Evolutionary conservation across 2,888 invertebrate genomes (phyloP).

Genomic region (Brenthis hecate): DNA sequence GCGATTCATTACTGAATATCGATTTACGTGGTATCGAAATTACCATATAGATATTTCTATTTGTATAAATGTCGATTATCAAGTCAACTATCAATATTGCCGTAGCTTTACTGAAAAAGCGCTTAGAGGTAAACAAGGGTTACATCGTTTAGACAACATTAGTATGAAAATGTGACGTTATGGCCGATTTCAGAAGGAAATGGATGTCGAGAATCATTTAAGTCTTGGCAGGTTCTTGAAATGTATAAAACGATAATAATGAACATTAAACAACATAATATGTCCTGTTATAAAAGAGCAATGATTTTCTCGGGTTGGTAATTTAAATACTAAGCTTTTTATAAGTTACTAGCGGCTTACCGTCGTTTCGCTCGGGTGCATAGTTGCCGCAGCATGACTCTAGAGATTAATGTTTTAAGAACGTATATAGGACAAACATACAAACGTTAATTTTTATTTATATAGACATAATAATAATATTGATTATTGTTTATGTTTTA

Average conservation of each 20-base stretch:
- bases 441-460: too few species aligned
- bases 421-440: too few species aligned
- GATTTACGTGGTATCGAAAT: too few species aligned
- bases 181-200: not conserved
- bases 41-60: too few species aligned
- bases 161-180: constrained; percentile 9
- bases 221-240: not conserved
- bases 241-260: not conserved
- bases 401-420: too few species aligned
- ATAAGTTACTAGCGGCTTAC: too few species aligned
- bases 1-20: too few species aligned
- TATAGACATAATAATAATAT: too few species aligned
- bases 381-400: too few species aligned
- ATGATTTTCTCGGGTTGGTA: not conserved
- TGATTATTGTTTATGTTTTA: too few species aligned
- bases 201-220: constrained; percentile 12
- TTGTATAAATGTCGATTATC: too few species aligned
- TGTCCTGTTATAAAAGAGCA: not conserved
- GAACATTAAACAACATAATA: not conserved
- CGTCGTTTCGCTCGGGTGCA: too few species aligned
- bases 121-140: not conserved
- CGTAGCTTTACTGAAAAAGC: not conserved
- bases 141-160: constrained; percentile 8
- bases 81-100: not conserved
- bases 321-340: not conserved